Evolutionary conservation across 2,888 invertebrate species (phyloP).

Genomic region (Scrobipalpa atriplicella): DNA sequence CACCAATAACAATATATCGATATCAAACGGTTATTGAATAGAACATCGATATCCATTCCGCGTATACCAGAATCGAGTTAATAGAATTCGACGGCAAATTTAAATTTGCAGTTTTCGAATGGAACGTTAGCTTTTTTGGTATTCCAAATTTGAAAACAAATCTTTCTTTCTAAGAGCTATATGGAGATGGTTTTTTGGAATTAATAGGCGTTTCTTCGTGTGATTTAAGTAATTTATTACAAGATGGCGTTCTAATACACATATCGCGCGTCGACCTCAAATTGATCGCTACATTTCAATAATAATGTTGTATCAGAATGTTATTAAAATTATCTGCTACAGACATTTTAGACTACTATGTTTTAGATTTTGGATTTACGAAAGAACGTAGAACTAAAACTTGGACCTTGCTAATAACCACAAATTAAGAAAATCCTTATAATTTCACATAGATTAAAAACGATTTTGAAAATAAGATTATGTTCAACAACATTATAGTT

Average conservation of each 20-base stretch:
- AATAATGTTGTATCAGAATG: conserved; percentile 48
- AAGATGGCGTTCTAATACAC: conserved; percentile 55
- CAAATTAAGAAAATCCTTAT: no score
- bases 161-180: not conserved
- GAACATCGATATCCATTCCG: conserved; percentile 33
- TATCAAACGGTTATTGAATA: conserved; percentile 73
- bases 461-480: no score
- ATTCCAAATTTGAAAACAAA: conserved; percentile 29
- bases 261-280: conserved; percentile 50
- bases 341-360: no score
- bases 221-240: conserved; percentile 63
- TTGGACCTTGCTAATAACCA: no score
- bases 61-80: conserved; percentile 51
- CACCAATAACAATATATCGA: conserved; percentile 76
- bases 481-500: no score
- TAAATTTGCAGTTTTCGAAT: conserved; percentile 33
- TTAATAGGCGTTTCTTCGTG: conserved; percentile 52
- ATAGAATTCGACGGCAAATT: conserved; percentile 38
- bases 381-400: no score
- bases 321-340: no score
- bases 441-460: no score
- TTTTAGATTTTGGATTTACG: no score
- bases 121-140: conserved; percentile 31
- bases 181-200: conserved; percentile 32
- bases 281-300: conserved; percentile 48